Percentiles rank a stretch among this genome's conserved stretches.
phyloP scores from a whole-genome alignment of 2,113 vertebrate species.

The Laticauda laticaudata region DNA sequence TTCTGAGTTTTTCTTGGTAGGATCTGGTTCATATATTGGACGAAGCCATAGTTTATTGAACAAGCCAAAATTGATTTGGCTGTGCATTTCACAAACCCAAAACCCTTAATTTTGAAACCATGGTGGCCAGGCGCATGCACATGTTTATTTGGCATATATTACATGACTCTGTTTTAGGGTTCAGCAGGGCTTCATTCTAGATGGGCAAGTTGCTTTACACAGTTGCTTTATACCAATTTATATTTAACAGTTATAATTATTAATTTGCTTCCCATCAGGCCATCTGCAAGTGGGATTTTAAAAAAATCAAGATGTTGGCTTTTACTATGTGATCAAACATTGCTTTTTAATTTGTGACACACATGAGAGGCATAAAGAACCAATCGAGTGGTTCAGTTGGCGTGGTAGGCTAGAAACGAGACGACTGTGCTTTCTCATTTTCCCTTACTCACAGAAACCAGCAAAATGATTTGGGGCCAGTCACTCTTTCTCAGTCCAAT shows the following conservation, averaged over 20 bases:
- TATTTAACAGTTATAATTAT: background rate
- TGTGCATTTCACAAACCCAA: background rate
- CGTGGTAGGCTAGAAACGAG: too few relatives aligned
- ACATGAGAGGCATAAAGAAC: too few relatives aligned
- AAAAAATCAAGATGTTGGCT: too few relatives aligned
- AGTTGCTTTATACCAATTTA: background rate
- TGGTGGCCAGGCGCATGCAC: background rate
- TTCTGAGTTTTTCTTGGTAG: background rate
- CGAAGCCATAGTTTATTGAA: background rate
- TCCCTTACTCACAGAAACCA: too few relatives aligned
- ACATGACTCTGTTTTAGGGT: background rate
- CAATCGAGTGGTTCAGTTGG: too few relatives aligned
- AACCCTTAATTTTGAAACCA: background rate
- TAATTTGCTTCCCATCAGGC: background rate
- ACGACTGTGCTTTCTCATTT: too few relatives aligned
- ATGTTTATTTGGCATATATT: background rate
- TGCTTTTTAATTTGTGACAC: too few relatives aligned
- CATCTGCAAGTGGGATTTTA: background rate
- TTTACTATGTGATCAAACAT: too few relatives aligned
- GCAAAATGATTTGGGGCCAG: too few relatives aligned
- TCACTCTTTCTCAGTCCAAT: too few relatives aligned
- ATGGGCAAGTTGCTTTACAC: background rate
- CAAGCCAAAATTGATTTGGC: background rate
- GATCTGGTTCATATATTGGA: background rate
- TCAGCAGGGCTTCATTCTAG: background rate